phyloP scores from a whole-genome alignment of 2,888 invertebrate species.

The Augochlorella aurata region DNA sequence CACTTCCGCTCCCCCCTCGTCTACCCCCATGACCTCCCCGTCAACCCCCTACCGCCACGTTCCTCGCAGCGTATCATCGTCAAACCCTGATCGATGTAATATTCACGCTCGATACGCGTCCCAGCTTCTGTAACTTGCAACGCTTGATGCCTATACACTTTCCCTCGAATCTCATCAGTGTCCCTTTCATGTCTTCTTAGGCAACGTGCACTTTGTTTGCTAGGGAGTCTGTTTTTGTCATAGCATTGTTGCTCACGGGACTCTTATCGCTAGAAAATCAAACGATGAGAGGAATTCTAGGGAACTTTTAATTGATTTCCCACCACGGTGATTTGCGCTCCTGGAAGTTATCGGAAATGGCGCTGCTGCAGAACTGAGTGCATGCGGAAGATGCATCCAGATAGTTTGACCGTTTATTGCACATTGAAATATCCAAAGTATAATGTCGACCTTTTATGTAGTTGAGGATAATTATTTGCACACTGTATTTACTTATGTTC shows the following conservation, averaged over 20 bases:
- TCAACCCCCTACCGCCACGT: not conserved
- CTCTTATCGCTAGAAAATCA: not conserved
- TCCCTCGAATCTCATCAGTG: constrained; percentile 66
- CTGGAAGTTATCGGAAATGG: too few relatives aligned
- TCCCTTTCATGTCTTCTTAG: constrained; percentile 60
- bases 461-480: too few relatives aligned
- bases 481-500: too few relatives aligned
- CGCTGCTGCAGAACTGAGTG: not conserved
- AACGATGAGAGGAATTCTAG: not conserved
- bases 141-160: constrained; percentile 56
- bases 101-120: constrained; percentile 72
- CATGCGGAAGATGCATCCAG: not conserved
- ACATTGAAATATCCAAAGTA: too few relatives aligned
- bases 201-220: constrained; percentile 43
- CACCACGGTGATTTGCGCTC: not conserved
- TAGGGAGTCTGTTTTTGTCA: constrained; percentile 4
- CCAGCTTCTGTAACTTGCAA: constrained; percentile 66
- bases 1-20: constrained; percentile 40
- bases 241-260: not conserved
- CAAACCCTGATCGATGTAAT: constrained; percentile 80
- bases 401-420: too few relatives aligned
- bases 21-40: not conserved
- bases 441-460: too few relatives aligned
- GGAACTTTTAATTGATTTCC: constrained; percentile 19
- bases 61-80: constrained; percentile 67